Percentiles rank a stretch among this genome's conserved stretches.
phyloP scores from a whole-genome alignment of 2,888 invertebrate genomes.

The Calliphora vomitoria region DNA sequence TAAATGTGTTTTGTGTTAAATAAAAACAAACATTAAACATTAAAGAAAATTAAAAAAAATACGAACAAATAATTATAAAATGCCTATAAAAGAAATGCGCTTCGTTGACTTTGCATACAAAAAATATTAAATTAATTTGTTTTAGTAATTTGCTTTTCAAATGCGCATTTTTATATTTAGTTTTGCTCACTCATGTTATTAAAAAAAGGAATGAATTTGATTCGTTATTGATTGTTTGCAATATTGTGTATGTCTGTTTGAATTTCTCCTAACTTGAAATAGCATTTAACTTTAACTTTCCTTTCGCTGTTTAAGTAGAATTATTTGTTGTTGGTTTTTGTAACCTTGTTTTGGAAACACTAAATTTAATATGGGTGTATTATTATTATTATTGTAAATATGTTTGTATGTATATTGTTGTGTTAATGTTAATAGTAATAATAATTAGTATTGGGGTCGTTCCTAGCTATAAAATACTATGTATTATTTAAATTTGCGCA shows the following conservation, averaged over 20 bases:
- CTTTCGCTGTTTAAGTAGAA: conserved; percentile 70
- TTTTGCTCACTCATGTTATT: conserved; percentile 63
- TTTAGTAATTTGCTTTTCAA: conserved; percentile 52
- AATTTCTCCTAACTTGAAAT: conserved; percentile 41
- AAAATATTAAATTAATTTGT: conserved; percentile 17
- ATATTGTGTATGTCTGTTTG: conserved; percentile 28
- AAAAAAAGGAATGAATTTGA: conserved; percentile 74
- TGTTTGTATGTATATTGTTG: conserved; percentile 4
- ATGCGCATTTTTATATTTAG: conserved; percentile 68
- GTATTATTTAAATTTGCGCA: conserved; percentile 83
- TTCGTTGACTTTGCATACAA: conserved; percentile 68
- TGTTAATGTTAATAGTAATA: conserved; percentile 29
- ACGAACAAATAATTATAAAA: conserved; percentile 65
- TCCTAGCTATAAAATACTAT: conserved; percentile 73
- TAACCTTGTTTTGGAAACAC: conserved; percentile 34
- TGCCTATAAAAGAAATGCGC: conserved; percentile 73
- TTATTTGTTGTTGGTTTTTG: conserved; percentile 23
- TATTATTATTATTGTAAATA: background rate
- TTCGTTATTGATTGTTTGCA: conserved; percentile 67
- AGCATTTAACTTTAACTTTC: conserved; percentile 17
- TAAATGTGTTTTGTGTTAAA: conserved; percentile 52
- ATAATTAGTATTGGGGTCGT: conserved; percentile 53
- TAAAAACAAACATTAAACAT: conserved; percentile 23
- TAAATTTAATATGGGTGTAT: conserved; percentile 26
- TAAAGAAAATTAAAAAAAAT: conserved; percentile 39